Evolutionary conservation across 2,113 vertebrate genomes (phyloP), one percentile per base, ranked within the genome.

Genomic region (Colistium nudipinnis): DNA sequence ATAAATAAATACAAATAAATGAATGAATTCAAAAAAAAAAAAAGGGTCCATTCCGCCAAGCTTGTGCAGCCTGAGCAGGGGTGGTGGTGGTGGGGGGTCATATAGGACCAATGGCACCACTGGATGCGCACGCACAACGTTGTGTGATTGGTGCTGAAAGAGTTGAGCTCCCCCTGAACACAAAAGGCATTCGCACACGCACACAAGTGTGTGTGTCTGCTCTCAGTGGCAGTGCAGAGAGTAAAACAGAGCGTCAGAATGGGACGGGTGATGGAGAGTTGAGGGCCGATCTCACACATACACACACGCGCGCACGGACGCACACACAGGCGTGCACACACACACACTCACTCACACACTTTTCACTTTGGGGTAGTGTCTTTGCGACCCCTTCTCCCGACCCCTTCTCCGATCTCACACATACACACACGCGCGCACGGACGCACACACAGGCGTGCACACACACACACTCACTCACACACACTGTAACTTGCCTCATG

Each of bases 121-220:
- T 36, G 31, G 44, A 76, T 70, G 69, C 61, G 69, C 61, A 62
- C 10, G 39, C 35, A 55, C 24, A 47, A 62, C 36, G 59, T 57
- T 81, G 49, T 60, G 54, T 38, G 64, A 38, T 62, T 74, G 20
- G 51, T 68, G 59, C 51, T 76, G 57, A 76, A 88, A 88, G 88
- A 89, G 91, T 92, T 83, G 90, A 92, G 92, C 91, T 92, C 91
- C 90, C n/a, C 81, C 83, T 85, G 83, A 87, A 88, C 86, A 90
- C 78, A 90, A 77, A 87, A 89, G 89, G 83, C 88, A 91, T 87
- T 81, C 82, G 57, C 49, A 78, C 84, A 87, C 74, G 87, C 6
- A 44, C 41, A 20, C n/a, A n/a, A n/a, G n/a, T n/a, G n/a, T n/a
- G n/a, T n/a, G n/a, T 19, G 43, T 84, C 77, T 74, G 85, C 81